Conservation (phyloP, 2,113 vertebrate genomes). For the Polypterus senegalus region DNA sequence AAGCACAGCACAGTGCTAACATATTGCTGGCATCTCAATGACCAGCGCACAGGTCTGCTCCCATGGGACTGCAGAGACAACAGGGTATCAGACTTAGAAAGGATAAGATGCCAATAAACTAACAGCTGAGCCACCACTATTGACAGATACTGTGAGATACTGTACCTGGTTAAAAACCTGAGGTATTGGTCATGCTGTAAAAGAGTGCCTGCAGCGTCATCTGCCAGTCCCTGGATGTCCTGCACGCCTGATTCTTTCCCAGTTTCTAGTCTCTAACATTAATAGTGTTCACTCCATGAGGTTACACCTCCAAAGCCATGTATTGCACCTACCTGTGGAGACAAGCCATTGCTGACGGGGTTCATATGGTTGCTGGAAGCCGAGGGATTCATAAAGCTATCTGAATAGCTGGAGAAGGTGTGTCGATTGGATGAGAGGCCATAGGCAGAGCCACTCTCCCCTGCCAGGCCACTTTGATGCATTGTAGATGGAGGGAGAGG, state of each 20-base stretch:
- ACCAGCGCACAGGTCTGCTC: too few relatives aligned
- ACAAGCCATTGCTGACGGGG: conserved; percentile 88
- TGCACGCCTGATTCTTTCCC: neutral
- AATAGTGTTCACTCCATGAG: neutral
- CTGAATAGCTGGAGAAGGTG: conserved; percentile 93
- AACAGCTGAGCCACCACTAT: too few relatives aligned
- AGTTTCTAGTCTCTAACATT: neutral
- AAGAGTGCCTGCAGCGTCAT: too few relatives aligned
- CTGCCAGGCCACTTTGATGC: conserved; percentile 84
- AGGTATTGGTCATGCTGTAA: too few relatives aligned
- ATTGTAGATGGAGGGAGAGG: conserved; percentile 93
- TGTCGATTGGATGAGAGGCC: conserved; percentile 78
- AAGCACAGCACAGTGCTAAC: too few relatives aligned
- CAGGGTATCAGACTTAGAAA: too few relatives aligned
- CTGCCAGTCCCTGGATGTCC: too few relatives aligned
- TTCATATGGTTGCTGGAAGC: conserved; percentile 95
- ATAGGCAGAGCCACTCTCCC: conserved; percentile 74
- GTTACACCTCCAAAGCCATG: neutral
- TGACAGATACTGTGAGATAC: too few relatives aligned
- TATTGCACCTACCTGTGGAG: conserved; percentile 75
- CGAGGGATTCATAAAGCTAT: conserved; percentile 88
- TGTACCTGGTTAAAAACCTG: too few relatives aligned
- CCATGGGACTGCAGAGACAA: too few relatives aligned
- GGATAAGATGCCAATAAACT: too few relatives aligned
- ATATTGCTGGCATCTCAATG: too few relatives aligned